Percentiles rank a stretch among this genome's conserved stretches.
phyloP scores from a whole-genome alignment of 2,113 vertebrate genomes.

The Mus spicilegus region DNA sequence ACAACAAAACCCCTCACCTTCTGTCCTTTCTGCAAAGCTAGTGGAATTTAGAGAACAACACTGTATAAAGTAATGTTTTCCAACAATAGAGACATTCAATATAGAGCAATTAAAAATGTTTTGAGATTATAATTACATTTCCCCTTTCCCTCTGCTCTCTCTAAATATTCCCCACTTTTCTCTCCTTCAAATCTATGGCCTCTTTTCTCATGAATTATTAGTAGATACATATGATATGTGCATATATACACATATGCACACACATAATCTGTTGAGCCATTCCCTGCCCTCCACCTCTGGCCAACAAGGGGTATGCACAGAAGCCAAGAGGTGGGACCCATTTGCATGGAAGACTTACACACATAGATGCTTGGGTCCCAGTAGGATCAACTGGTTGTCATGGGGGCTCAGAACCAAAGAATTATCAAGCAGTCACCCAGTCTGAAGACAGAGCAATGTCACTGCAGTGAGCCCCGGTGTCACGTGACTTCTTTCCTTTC shows the following conservation, averaged over 20 bases:
- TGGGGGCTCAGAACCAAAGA: neutral
- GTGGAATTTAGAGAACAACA: slow-evolving; percentile 7
- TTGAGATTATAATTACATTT: neutral
- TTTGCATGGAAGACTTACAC: neutral
- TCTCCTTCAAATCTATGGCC: neutral
- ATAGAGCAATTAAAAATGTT: neutral
- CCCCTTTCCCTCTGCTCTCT: neutral
- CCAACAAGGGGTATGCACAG: neutral
- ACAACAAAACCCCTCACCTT: neutral
- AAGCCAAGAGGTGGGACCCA: neutral
- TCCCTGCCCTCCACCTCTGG: neutral
- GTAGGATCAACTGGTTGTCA: neutral
- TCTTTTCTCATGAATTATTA: neutral
- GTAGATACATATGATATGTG: neutral
- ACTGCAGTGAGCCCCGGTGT: neutral
- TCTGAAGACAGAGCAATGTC: neutral
- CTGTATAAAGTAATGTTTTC: slow-evolving; percentile 40
- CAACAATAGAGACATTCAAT: neutral
- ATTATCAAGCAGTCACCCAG: neutral
- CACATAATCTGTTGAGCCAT: neutral
- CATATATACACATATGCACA: too few species aligned
- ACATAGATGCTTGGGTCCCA: neutral
- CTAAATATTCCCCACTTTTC: neutral
- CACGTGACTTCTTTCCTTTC: neutral
- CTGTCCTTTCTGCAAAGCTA: slow-evolving; percentile 56